A percentile compares a stretch with the other conserved stretches of the same genome.
Evolutionary conservation across 2,797 vertebrate species (phyloP).

Genomic region (Characodon lateralis): DNA sequence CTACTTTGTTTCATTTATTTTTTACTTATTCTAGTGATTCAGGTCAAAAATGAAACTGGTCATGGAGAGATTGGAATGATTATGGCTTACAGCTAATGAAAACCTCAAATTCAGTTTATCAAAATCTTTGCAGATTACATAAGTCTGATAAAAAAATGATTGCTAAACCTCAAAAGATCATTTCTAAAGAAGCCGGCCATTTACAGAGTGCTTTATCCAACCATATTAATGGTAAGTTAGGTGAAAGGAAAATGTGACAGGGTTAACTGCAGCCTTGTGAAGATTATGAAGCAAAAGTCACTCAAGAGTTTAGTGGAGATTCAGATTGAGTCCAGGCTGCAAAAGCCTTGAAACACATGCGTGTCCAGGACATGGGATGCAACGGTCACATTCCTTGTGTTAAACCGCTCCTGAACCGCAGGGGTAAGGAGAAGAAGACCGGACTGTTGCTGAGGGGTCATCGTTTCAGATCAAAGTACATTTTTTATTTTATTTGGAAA

Average conservation of each 20-base stretch:
- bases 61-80: neutral
- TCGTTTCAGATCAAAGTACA: too few relatives aligned
- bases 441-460: too few relatives aligned
- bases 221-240: neutral
- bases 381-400: too few relatives aligned
- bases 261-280: neutral
- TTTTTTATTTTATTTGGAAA: neutral
- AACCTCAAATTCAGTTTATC: neutral
- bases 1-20: neutral
- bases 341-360: too few relatives aligned
- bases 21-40: neutral
- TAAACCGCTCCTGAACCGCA: too few relatives aligned
- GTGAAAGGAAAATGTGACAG: neutral
- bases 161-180: too few relatives aligned
- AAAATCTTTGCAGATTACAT: neutral
- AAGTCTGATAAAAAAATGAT: neutral
- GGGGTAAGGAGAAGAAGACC: too few relatives aligned
- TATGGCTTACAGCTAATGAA: neutral
- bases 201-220: neutral
- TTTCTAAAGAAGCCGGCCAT: neutral
- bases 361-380: too few relatives aligned
- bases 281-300: neutral
- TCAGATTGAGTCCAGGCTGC: too few relatives aligned
- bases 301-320: too few relatives aligned
- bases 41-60: neutral